Base-by-base conservation (phyloP, 1,140 invertebrate genomes). In the Eupristina koningsbergeri region DNA sequence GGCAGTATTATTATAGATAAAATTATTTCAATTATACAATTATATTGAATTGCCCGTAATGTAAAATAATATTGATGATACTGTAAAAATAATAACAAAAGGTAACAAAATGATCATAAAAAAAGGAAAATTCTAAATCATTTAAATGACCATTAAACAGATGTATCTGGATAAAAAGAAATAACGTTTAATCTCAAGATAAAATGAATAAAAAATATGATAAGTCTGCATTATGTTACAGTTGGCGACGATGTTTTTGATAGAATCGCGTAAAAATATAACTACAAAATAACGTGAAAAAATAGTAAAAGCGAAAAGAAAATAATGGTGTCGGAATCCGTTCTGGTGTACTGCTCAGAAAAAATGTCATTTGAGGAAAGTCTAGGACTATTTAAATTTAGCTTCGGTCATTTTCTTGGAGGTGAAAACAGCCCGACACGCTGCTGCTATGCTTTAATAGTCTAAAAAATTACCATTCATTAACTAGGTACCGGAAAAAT, bases 281-380 rank as follows among this genome's bases (percentile, higher is more conserved):
- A 41, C 61, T 0, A 5, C 50, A 47, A 36, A 47, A 13, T 15
- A 78, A n/a, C 9, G n/a, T 26, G 5, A 26, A 7, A 61, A 50
- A 64, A 29, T 11, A 64, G 45, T n/a, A 41, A 22, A 78, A 78
- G 36, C 0, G 36, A 53, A 77, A 47, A 77, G 22, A 39, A 15
- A 0, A 1, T n/a, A 34, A 31, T 13, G 15, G 29, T 50, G 8
- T 75, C n/a, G 19, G 6, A 29, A 26, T 81, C 36, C 39, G 80
- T 82, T 82, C 71, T 76, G 50, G 36, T 58, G 71, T 22, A 58
- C 13, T 82, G 73, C 53, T 11, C 31, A 17, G 13, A 61, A 39
- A 82, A 82, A 82, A 39, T 29, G 13, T 11, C 3, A 17, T 34
- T 29, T 41, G 77, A 80, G 63, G 63, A 80, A 80, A 80, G 79